Evolutionary conservation across 2,797 vertebrate genomes (phyloP).

Genomic region (Chelmon rostratus): DNA sequence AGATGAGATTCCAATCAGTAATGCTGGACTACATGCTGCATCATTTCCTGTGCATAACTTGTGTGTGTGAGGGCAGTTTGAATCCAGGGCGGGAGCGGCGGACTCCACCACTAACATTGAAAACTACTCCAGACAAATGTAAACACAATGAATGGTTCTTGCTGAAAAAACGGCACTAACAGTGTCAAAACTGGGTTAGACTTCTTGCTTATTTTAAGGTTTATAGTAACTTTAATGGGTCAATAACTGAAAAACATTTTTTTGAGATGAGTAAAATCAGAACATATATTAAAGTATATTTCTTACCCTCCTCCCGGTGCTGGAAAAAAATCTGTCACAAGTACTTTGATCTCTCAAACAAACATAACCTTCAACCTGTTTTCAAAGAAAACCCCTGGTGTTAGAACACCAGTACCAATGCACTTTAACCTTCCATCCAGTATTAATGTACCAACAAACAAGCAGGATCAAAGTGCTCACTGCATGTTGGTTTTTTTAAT

Average conservation of each 20-base stretch:
- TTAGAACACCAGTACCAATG: constrained; percentile 20
- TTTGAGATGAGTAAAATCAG: neutral
- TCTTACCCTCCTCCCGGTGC: neutral
- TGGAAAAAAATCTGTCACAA: neutral
- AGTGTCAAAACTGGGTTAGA: neutral
- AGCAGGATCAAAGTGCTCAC: neutral
- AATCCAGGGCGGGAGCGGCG: neutral
- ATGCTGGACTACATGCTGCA: neutral
- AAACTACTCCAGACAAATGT: neutral
- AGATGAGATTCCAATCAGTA: neutral
- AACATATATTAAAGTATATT: neutral
- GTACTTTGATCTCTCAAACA: constrained; percentile 50
- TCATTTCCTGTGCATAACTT: neutral
- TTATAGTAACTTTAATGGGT: neutral
- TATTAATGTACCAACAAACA: constrained; percentile 17
- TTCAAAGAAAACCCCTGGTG: constrained; percentile 19
- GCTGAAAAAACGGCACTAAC: neutral
- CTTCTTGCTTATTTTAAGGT: neutral
- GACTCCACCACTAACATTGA: neutral
- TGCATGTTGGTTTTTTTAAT: neutral
- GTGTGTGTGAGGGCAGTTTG: neutral
- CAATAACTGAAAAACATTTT: neutral
- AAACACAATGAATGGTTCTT: neutral
- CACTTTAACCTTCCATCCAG: constrained; percentile 38
- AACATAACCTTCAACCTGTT: constrained; percentile 57